Conservation (phyloP, 2,797 vertebrate genomes). For the Poeciliopsis infans region DNA sequence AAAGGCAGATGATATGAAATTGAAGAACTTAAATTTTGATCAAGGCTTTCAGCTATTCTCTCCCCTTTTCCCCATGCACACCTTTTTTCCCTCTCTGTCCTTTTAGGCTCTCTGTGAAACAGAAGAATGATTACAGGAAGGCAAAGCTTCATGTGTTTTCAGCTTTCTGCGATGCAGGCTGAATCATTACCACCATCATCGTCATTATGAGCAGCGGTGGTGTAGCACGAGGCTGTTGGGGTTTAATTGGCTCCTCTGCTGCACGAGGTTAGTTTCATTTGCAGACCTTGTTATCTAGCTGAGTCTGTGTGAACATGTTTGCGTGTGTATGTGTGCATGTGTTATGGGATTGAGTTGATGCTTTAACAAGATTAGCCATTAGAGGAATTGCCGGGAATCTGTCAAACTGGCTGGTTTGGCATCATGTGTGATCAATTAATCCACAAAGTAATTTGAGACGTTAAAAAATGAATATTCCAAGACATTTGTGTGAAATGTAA, state of each 20-base stretch:
- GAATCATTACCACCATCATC: conserved; percentile 39
- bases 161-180: conserved; percentile 22
- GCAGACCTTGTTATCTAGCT: conserved; percentile 40
- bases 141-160: conserved; percentile 39
- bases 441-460: not conserved
- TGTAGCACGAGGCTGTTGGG: conserved; percentile 19
- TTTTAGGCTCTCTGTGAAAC: conserved; percentile 22
- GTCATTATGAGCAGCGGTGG: conserved; percentile 34
- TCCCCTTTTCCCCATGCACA: not conserved
- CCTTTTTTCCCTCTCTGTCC: not conserved
- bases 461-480: not conserved
- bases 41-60: not conserved
- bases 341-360: conserved; percentile 11
- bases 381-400: conserved; percentile 8
- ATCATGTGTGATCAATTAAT: conserved; percentile 15
- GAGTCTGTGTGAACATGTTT: not conserved
- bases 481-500: not conserved
- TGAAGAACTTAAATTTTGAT: not conserved
- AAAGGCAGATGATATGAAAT: not conserved
- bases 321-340: not conserved
- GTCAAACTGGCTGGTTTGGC: not conserved
- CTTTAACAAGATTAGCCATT: conserved; percentile 30
- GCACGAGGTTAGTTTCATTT: conserved; percentile 49
- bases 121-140: conserved; percentile 32
- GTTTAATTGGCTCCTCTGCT: conserved; percentile 58